Evolutionary conservation across 2,888 invertebrate species (phyloP), one percentile per base, ranked within the genome.

Genomic region (Nemoura dubitans): DNA sequence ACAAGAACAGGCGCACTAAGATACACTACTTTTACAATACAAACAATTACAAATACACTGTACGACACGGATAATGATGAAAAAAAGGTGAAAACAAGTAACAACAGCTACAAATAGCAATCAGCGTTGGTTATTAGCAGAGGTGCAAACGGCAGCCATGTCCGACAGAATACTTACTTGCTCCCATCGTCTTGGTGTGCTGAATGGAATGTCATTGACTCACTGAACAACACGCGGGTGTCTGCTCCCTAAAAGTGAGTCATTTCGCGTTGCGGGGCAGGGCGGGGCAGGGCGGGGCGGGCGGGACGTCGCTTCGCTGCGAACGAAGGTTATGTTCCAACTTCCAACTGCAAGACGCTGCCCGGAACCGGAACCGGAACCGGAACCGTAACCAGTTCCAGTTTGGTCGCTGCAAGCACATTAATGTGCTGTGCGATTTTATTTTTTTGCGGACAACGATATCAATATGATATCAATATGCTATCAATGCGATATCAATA

Each of bases 131-230:
- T n/a, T n/a, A 76, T 28, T 76, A 84, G 84, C 84, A 84, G 76
- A 76, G 59, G 59, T 84, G 84, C 84, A 84, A 76, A 76, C 76
- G 29, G 28, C 84, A 84, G 84, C 84, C 84, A 59, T 27, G 42
- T 59, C 14, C 26, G 59, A 28, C n/a, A 27, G 5, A 84, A 84
- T 84, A 84, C 84, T 84, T 84, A 84, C 84, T 25, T 59, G 27
- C 27, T 84, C 84, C 76, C 27, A 76, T 28, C 10, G n/a, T n/a
- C n/a, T 42, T n/a, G n/a, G n/a, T n/a, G 83, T 42, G 83, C 83
- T 42, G 83, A 30, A n/a, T n/a, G n/a, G n/a, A 30, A 21, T 30
- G 30, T 29, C 82, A 82, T 5, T 78, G 26, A n/a, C n/a, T 27
- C 26, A 78, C 25, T 78, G 21, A 26, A 78, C 78, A 78, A 27